Conservation (phyloP, 2,113 vertebrate genomes). For the Cichladusa arquata region DNA sequence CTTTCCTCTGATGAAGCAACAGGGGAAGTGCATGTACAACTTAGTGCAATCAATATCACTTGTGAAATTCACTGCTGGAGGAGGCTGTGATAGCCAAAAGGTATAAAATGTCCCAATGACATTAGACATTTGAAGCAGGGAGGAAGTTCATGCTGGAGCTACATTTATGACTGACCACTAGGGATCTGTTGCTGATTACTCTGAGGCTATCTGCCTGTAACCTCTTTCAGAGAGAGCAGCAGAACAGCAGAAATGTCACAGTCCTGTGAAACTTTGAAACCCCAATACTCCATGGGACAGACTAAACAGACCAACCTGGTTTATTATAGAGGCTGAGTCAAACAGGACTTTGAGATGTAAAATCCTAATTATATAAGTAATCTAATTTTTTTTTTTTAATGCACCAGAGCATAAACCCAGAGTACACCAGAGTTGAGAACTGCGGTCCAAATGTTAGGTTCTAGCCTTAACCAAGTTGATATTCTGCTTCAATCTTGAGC, state of each 20-base stretch:
- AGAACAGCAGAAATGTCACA: background rate
- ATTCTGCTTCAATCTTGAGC: no score
- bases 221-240: background rate
- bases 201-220: accelerated
- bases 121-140: background rate
- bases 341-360: background rate
- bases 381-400: background rate
- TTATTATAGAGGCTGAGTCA: background rate
- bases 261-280: background rate
- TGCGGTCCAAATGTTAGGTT: background rate
- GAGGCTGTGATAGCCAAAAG: background rate
- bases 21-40: accelerated
- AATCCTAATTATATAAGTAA: background rate
- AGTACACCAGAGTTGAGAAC: background rate
- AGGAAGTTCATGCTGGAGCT: background rate
- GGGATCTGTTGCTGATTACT: background rate
- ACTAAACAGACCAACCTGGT: background rate
- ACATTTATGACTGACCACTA: background rate
- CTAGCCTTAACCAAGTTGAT: background rate
- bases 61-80: background rate
- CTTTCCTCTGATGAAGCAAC: constrained; percentile 1
- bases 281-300: background rate
- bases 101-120: background rate
- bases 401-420: no score
- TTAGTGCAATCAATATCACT: background rate